Evolutionary conservation across 2,888 invertebrate species (phyloP).

Genomic region (Apamea epomidion): DNA sequence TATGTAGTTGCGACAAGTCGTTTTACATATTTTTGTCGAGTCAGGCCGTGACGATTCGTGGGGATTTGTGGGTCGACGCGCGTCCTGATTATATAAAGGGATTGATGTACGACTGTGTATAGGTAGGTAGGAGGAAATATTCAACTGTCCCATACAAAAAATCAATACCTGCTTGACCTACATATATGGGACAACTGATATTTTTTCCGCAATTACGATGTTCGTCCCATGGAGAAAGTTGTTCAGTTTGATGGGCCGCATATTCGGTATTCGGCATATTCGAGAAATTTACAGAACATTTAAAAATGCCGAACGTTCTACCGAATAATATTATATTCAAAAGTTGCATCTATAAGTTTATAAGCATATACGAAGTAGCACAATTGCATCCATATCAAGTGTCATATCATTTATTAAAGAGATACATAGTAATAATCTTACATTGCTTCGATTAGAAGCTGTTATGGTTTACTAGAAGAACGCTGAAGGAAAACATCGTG

Average conservation of each 20-base stretch:
- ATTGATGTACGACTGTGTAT: background rate
- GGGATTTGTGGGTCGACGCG: conserved; percentile 1
- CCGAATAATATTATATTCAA: too few species aligned
- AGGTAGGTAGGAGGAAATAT: background rate
- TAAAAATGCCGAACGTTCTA: too few species aligned
- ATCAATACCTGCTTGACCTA: background rate
- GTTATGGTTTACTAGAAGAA: too few species aligned
- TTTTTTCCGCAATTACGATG: background rate
- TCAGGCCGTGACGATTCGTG: background rate
- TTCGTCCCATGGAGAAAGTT: background rate
- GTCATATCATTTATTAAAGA: too few species aligned
- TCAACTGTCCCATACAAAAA: background rate
- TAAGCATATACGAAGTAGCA: too few species aligned
- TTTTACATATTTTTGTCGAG: conserved; percentile 31
- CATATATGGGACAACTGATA: background rate
- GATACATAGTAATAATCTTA: too few species aligned
- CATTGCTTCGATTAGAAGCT: too few species aligned
- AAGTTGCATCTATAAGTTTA: too few species aligned
- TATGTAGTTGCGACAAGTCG: background rate
- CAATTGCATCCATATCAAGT: too few species aligned
- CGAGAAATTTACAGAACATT: too few species aligned
- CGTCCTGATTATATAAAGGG: conserved; percentile 25
- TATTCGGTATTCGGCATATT: too few species aligned
- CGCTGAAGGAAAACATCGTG: too few species aligned
- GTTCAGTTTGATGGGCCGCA: background rate